phyloP scores from a whole-genome alignment of 2,888 invertebrate species.

The Dryomyza anilis region DNA sequence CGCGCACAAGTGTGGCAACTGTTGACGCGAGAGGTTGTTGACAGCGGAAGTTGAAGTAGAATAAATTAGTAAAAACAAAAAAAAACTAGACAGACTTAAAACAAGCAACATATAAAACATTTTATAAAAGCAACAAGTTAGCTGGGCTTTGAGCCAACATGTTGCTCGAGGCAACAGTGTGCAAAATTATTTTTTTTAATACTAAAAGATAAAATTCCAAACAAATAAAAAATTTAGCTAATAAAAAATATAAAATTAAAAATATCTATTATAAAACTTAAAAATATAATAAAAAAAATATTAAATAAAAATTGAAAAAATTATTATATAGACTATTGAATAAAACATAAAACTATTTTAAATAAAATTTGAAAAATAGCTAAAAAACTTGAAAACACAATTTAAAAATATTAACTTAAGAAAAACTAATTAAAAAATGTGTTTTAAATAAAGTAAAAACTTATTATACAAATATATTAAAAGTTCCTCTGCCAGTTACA shows the following conservation, averaged over 20 bases:
- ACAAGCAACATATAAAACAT: not conserved
- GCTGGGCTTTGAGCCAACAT: not conserved
- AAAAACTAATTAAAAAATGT: not conserved
- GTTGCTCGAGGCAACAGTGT: too few relatives aligned
- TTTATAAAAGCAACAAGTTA: constrained; percentile 14
- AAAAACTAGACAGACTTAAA: not conserved
- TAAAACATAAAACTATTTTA: not conserved
- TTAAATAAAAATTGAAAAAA: not conserved
- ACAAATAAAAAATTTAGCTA: too few relatives aligned
- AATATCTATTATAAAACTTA: too few relatives aligned
- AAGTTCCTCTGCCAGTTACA: too few relatives aligned
- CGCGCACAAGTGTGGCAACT: constrained; percentile 8
- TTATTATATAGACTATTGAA: not conserved
- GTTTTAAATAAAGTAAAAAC: too few relatives aligned
- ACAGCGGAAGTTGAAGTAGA: not conserved
- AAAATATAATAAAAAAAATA: not conserved
- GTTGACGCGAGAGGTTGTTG: constrained; percentile 15
- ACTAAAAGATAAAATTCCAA: too few relatives aligned
- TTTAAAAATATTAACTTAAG: not conserved
- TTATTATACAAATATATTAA: too few relatives aligned
- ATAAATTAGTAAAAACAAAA: not conserved
- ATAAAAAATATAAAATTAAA: too few relatives aligned
- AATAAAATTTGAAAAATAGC: not conserved
- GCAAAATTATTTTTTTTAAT: too few relatives aligned
- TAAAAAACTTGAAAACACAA: not conserved